Base-by-base conservation (phyloP, 1,140 invertebrate genomes). In the Teleogryllus occipitalis region DNA sequence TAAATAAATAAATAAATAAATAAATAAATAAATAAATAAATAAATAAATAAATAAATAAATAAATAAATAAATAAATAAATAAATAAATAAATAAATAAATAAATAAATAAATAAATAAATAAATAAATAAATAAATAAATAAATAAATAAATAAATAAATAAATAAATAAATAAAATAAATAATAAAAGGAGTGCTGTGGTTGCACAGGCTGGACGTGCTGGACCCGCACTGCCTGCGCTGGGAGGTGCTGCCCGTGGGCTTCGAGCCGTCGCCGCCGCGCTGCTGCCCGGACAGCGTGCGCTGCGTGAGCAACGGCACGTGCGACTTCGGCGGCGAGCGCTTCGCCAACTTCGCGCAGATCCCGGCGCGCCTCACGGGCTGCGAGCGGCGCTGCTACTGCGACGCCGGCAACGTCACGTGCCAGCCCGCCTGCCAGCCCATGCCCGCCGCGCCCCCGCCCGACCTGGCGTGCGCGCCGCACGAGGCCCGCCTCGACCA, bases 361-460 rank as follows among this genome's bases (percentile, higher is more conserved):
- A 85, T 87, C 76, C 93, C 93, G 6, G 84, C 86, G 84, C 88
- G 93, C 86, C 82, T 93, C 22, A 90, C 90, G 76, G 94, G 95
- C 76, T 97, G 96, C 84, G 93, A 96, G 78, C 90, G 94, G 80
- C 88, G 91, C 82, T 97, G 96, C 85, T 95, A 91, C 85, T 97
- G 96, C 83, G 93, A 96, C 84, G 92, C 93, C 84, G 95, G 95
- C 46, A 93, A 94, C 81, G 88, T 97, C 8, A 93, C 94, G 75
- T 97, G 96, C 83, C 91, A 93, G 80, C 89, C 91, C 7, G 89
- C 90, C 21, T 97, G 96, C 87, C 90, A 92, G 6, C 91, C 92
- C 0, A 89, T 97, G 0, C 85, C 92, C 8, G 90, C 93, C 1
- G 82, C 90, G 48, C 95, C 95, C 6, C 95, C 95, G 0, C 83